Base-by-base conservation (phyloP, 2,113 vertebrate species). In the Eublepharis macularius region DNA sequence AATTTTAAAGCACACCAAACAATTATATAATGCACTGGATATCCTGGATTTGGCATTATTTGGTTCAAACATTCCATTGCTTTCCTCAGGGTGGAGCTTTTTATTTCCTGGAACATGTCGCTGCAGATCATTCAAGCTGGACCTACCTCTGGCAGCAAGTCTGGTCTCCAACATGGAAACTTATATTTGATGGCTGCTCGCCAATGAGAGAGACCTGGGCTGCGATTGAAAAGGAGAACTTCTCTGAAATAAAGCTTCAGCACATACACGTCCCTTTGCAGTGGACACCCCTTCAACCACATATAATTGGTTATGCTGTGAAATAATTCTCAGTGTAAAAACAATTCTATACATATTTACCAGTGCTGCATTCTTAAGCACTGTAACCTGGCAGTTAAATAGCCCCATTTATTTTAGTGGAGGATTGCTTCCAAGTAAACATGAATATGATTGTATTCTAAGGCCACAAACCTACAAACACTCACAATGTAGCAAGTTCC, bases 71-170 rank as follows among this genome's bases (percentile, higher is more conserved):
- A 3, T 26, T 63, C 26, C 32, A 16, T 88, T 87, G 86, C 11
- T 91, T 80, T 84, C 87, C 91, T 26, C 93, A 98, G 97, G 97
- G 97, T 83, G 98, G 98, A 1, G 94, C 95, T 12, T 96, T 98
- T 86, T 98, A 96, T 92, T 98, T 98, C 91, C 41, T 97, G 77
- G 98, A 98, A 88, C 98, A 98, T 0, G 97, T 99, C 73, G 95
- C 95, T 0, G 96, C 96, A 0, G 95, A 97, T 2, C 93, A 36
- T 3, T 96, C 95, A 81, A 96, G 94, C 82, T 97, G 97, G 96
- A 94, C 29, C 6, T 93, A 95, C 78, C 96, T 97, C 93, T 97
- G 97, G 94, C 98, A 98, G 94, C 96, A 97, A 57, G 92, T 97
- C 29, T 10, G 92, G 0, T 92, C 95, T 85, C 98, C 97, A 0